Base-by-base conservation (phyloP, 1,140 invertebrate species). In the Chrysomallon squamiferum region DNA sequence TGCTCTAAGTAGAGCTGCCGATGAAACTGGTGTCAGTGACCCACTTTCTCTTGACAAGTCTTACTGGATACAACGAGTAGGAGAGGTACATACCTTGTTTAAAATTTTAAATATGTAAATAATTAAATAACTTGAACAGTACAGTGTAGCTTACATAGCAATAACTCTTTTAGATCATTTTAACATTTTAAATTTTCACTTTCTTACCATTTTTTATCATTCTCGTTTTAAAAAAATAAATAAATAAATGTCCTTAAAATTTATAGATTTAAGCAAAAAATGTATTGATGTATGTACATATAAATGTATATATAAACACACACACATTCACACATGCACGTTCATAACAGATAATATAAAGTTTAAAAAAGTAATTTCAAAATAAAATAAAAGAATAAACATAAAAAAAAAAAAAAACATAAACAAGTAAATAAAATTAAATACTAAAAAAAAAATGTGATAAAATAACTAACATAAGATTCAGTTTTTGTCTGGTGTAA, bases 11-110 rank as follows among this genome's bases (percentile, higher is more conserved):
- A 75, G 77, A 62, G 75, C 73, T 11, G 68, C 76, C 59, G 76
- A 79, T 52, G 79, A 81, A 49, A 73, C 73, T n/a, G 76, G 77
- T 3, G 68, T 77, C 4, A 64, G 68, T 9, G 79, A 83, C 47
- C 75, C 82, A 7, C 69, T 76, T n/a, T 66, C 74, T 43, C 62
- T 83, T 43, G 82, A 84, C 70, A 84, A 83, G 71, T 73, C 77
- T 43, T 84, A 84, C 67, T 84, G 82, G 82, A 83, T 84, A 58
- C 77, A 82, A 60, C 67, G 80, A 66, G 82, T 84, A 4, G 82
- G 82, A 49, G 80, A 84, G 81, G 80, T 83, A 71, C 43, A 62
- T 54, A 29, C 25, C 22, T 7, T 11, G 13, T 13, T 2, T 47
- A n/a, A 1, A 13, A 7, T 49, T 50, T 20, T 22, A 47, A 6